Base-by-base conservation (phyloP, 2,888 invertebrate genomes). In the Oscheius myriophilus region DNA sequence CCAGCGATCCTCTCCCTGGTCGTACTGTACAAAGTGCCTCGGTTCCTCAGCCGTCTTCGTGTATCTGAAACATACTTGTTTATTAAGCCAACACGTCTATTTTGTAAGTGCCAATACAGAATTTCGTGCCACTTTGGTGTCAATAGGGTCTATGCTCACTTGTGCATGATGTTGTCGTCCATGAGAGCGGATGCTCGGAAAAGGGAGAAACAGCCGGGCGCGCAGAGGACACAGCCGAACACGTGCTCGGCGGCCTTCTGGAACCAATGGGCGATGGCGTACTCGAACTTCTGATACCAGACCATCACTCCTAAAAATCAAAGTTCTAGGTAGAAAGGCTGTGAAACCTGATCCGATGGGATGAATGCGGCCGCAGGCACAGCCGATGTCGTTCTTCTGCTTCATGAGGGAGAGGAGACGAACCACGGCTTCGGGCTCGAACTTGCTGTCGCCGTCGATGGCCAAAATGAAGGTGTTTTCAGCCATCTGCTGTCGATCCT, bases 241-340 rank as follows among this genome's bases (percentile, higher is more conserved):
- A 93, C 91, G 87, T 94, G 93, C 87, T 94, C 94, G 0, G 94
- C 93, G 11, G 94, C 92, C 87, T 94, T 94, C 87, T 94, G 94
- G 80, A 94, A 90, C 94, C 94, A 94, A 89, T 94, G 94, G 4
- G 94, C 93, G 73, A 94, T 92, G 0, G 94, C 93, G 86, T 94
- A 94, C 87, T 94, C 94, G 86, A 94, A 94, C 87, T 91, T 91
- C 88, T 93, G 93, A 84, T 92, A 93, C 93, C 92, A 93, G 3
- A 92, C 91, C 91, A 93, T 92, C 46, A 92, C 92, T 59, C 93
- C 91, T 91, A 75, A 9, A n/a, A n/a, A 79, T 57, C 3, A 65
- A 14, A 33, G n/a, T 16, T 16, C 11, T 42, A 9, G 12, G 39
- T 46, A 11, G n/a, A n/a, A 14, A 64, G 21, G 41, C 54, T 6